Conservation (phyloP, 1,140 invertebrate species). For the Penaeus indicus region DNA sequence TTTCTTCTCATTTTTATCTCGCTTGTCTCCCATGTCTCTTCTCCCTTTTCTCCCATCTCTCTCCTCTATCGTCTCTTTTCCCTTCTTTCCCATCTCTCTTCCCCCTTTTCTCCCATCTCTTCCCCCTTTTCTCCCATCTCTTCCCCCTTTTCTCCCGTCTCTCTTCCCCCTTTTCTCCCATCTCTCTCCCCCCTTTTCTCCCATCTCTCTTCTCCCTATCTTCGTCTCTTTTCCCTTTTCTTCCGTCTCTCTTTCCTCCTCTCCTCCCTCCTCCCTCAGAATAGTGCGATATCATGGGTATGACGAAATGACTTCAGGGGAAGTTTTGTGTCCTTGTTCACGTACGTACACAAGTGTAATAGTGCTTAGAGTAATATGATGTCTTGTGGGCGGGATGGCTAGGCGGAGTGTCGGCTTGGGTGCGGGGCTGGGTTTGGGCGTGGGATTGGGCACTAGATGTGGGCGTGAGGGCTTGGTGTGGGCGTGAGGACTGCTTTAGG, state of each 20-base stretch:
- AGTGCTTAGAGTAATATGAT: too few relatives aligned
- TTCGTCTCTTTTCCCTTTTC: background rate
- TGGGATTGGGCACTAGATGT: too few relatives aligned
- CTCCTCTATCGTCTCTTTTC: background rate
- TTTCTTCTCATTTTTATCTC: background rate
- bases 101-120: background rate
- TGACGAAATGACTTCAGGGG: too few relatives aligned
- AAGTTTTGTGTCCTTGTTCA: too few relatives aligned
- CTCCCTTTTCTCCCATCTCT: background rate
- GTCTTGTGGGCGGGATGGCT: too few relatives aligned
- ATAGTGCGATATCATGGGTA: too few relatives aligned
- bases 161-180: background rate
- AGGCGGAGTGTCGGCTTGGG: too few relatives aligned
- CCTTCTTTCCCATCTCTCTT: background rate
- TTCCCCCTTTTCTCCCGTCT: background rate
- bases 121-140: background rate
- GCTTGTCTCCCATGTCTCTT: background rate
- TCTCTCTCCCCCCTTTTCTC: background rate
- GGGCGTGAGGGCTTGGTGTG: too few relatives aligned
- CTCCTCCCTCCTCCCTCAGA: too few relatives aligned
- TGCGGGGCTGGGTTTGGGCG: too few relatives aligned
- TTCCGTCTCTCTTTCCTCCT: background rate
- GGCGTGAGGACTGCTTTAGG: too few relatives aligned
- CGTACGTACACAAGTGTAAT: too few relatives aligned
- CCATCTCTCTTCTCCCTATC: background rate